Base-by-base conservation (phyloP, 2,797 vertebrate genomes). In the Sebastes itinus region DNA sequence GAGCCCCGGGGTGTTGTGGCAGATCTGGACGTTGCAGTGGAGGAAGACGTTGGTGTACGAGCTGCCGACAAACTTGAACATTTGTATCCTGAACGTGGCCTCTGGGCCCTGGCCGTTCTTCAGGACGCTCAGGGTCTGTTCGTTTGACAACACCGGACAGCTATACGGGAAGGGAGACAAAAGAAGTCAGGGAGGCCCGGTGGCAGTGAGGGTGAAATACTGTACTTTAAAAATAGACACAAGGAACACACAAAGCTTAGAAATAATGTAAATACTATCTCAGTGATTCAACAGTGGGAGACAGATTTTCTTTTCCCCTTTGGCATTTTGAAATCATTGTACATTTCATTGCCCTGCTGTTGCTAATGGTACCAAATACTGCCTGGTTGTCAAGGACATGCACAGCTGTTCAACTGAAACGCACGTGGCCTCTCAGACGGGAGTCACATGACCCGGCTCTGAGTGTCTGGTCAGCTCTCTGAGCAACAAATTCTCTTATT, bases 11-110 rank as follows among this genome's bases (percentile, higher is more conserved):
- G 61, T 84, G 75, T 86, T 92, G 82, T 96, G 94, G 89, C 96
- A 96, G 90, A 96, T 96, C 92, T 96, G 94, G 86, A 96, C 89
- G 56, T 95, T 95, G 90, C 95, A 95, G 75, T 94, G 92, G 12
- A 96, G 92, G 78, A 97, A 96, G 85, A 96, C 83, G 20, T 96
- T 89, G 28, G 90, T 92, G 77, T 95, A 95, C 33, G 92, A 95
- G 85, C 94, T 89, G 32, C 94, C 94, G 46, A 95, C 93, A 84
- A 95, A 96, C 90, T 95, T 96, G 76, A 97, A 95, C 93, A 96
- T 96, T 87, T 96, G 94, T 74, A 95, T 96, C 84, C 91, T 95
- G 92, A 97, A 96, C 70, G 65, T 91, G 89, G 95, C 94, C 86
- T 97, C 94, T 1, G 93, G 92, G 66, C 93, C 92, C 72, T 90